Conservation (phyloP, 1,140 invertebrate species). For the Yoshiicerus persimilis region DNA sequence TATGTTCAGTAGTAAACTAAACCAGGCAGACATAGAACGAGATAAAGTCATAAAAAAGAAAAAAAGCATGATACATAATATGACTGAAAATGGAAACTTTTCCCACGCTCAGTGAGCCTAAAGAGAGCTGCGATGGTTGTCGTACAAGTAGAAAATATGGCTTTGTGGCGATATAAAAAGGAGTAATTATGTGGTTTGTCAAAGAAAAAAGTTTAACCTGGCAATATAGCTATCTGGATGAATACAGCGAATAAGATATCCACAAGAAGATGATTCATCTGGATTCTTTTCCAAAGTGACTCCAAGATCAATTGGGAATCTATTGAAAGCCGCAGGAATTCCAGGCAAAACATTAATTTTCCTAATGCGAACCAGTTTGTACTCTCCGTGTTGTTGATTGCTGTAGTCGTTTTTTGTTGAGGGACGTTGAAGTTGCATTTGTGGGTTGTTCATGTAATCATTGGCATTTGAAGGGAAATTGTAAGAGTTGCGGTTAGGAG, state of each 20-base stretch:
- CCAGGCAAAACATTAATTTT: slow-evolving; percentile 19
- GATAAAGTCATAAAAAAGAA: too few relatives aligned
- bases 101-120: neutral
- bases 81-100: neutral
- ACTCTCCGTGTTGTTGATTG: slow-evolving; percentile 40
- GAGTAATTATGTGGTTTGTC: neutral
- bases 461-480: neutral
- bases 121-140: neutral
- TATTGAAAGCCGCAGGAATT: neutral
- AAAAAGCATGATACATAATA: too few relatives aligned
- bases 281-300: slow-evolving; percentile 45
- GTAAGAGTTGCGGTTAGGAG: neutral
- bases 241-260: slow-evolving; percentile 44
- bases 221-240: slow-evolving; percentile 39
- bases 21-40: too few relatives aligned
- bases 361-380: slow-evolving; percentile 43
- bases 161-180: neutral
- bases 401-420: neutral
- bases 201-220: slow-evolving; percentile 28
- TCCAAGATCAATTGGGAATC: slow-evolving; percentile 32
- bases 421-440: neutral
- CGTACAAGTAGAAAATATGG: neutral
- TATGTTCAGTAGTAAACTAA: too few relatives aligned
- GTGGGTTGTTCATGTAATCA: neutral
- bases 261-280: slow-evolving; percentile 36